Evolutionary conservation across 2,113 vertebrate genomes (phyloP).

Genomic region (Okapia johnstoni): DNA sequence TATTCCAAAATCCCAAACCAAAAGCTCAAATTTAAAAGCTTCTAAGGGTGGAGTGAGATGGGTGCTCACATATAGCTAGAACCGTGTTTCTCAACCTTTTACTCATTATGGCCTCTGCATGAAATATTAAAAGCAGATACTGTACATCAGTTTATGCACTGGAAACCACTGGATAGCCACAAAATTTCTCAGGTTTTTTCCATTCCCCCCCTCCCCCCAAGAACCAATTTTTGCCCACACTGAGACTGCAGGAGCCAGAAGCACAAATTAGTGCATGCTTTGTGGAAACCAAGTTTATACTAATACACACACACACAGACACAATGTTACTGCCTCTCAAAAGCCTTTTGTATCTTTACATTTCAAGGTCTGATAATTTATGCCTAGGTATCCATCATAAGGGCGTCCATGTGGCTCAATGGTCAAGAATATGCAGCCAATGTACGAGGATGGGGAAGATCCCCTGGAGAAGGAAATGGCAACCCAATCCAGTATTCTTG

Average conservation of each 20-base stretch:
- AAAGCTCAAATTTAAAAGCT: not conserved
- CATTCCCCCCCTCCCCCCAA: not conserved
- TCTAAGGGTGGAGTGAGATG: not conserved
- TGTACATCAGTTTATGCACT: not conserved
- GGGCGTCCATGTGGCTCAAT: not conserved
- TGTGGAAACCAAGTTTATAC: not conserved
- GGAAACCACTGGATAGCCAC: not conserved
- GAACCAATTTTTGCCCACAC: not conserved
- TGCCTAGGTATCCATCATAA: not conserved
- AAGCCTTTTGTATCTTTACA: not conserved
- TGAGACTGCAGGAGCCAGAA: not conserved
- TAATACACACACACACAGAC: not conserved
- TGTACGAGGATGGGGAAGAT: not conserved
- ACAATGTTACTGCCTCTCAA: not conserved
- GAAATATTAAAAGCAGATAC: not conserved
- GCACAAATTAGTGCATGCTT: not conserved
- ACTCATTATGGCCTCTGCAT: not conserved
- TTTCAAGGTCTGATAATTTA: not conserved
- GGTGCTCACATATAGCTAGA: not conserved
- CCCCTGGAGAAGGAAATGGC: not conserved
- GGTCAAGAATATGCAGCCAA: not conserved
- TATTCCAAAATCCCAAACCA: not conserved
- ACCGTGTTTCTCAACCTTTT: not conserved
- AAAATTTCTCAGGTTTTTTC: not conserved
- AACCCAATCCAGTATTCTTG: not conserved